Base-by-base conservation (phyloP, 92 coral and sea anemone genomes). In the Micromussa lordhowensis region DNA sequence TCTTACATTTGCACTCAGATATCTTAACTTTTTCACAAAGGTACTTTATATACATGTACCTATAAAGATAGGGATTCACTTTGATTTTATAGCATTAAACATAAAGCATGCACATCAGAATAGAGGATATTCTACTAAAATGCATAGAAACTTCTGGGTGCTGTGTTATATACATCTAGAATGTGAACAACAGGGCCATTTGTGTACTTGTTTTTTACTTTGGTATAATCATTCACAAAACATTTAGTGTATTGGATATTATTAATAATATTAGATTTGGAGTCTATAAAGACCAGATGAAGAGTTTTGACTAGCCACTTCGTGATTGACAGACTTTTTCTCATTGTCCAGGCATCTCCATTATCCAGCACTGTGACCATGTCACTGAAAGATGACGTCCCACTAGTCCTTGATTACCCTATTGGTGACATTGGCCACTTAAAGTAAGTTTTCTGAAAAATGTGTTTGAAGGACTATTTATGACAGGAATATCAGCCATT, bases 1-100 rank as follows among this genome's bases (percentile, higher is more conserved):
- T 58, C 95, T 97, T 54, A 97, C 99, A 12, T 97, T 97, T 93
- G 99, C 99, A 8, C 88, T 95, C 3, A 94, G 99, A 90, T 97
- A 97, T 92, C 93, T 97, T 61, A 96, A 93, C 93, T 91, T 89
- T 84, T 97, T 97, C 89, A 95, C 96, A 24, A 97, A 97, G 96
- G 98, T 95, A 15, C 15, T 55, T 55, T 2, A 19, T 58, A 85
- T 1, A 3, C 1, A 70, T 11, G 51, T 11, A 30, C n/a, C n/a
- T 18, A 9, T 22, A 22, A 16, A 15, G 18, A 48, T 77, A 44
- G 53, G 44, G 30, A 28, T n/a, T n/a, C n/a, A n/a, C n/a, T n/a
- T n/a, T n/a, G n/a, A n/a, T 28, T 72, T 57, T 14, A 2, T 63
- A 21, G 13, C 44, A 55, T 76, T 29, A 34, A 44, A n/a, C 59